phyloP scores from a whole-genome alignment of 2,113 vertebrate genomes.

The Cyphomyrus discorhynchus region DNA sequence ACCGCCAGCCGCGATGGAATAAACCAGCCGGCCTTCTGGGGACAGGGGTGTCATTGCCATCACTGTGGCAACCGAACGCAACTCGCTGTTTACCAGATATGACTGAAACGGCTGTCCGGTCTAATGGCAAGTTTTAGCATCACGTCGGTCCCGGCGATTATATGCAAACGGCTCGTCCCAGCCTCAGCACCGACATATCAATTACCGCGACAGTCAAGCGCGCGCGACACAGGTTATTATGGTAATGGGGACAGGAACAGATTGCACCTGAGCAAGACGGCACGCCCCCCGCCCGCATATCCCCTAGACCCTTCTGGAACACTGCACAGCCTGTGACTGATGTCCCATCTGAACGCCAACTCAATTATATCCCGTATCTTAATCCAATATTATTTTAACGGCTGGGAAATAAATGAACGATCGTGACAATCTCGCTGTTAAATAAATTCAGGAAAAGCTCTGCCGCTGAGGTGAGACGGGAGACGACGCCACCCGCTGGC shows the following conservation, averaged over 20 bases:
- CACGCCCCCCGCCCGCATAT: background rate
- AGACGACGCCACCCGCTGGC: background rate
- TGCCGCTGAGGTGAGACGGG: background rate
- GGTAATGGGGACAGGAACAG: conserved; percentile 48
- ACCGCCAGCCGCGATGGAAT: background rate
- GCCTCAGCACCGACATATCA: conserved; percentile 58
- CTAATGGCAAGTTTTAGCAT: conserved; percentile 64
- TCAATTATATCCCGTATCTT: conserved; percentile 11
- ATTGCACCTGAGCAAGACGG: conserved; percentile 43
- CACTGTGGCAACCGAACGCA: conserved; percentile 44
- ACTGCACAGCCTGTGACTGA: conserved; percentile 6
- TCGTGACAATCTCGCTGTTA: background rate
- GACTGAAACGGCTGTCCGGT: conserved; percentile 59
- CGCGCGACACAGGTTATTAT: conserved; percentile 52
- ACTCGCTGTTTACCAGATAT: conserved; percentile 64
- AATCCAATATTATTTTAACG: conserved; percentile 4
- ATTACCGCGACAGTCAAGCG: conserved; percentile 55
- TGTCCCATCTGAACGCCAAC: background rate
- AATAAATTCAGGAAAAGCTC: background rate
- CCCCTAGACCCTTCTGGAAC: background rate
- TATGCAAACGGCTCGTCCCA: conserved; percentile 65
- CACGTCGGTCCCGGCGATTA: conserved; percentile 67
- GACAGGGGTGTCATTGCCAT: conserved; percentile 24
- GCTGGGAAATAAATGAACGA: conserved; percentile 23
- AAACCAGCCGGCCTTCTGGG: background rate